Base-by-base conservation (phyloP, 2,888 invertebrate species). In the Monochamus alternatus region DNA sequence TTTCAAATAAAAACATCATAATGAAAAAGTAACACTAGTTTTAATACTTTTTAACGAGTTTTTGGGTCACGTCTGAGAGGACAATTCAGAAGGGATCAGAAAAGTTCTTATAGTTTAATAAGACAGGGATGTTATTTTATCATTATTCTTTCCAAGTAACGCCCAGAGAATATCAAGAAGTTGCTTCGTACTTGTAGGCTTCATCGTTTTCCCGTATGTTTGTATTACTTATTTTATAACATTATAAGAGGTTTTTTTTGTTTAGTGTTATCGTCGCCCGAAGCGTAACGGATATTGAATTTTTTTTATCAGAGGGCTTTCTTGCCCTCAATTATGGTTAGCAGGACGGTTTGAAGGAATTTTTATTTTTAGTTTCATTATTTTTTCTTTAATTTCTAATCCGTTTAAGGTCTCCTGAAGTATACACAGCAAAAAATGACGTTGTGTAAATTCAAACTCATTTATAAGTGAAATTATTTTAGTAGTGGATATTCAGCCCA, bases 61-160 rank as follows among this genome's bases (percentile, higher is more conserved):
- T 22, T 30, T 59, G 10, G 59, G 59, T 22, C 59, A 59, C 59
- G 59, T 59, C 10, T 12, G 9, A 47, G 47, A 59, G 22, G 31
- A 31, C 31, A 59, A 30, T 10, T 31, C 8, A 22, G 5, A 31
- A 10, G 59, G 59, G 59, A 59, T 59, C 22, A 30, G 22, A 22
- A 30, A 59, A 59, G 30, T 59, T 59, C 22, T 59, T 59, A 59
- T 47, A 47, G 47, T 31, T 59, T 59, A 5, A 59, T 22, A 59
- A 30, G 30, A 22, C 7, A 59, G 31, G 31, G 31, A 8, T 30
- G 59, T 59, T 12, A 47, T 47, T 59, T 22, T 31, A 8, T 30
- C 59, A 31, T 30, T 59, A 59, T 30, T 22, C 59, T 59, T 59
- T 59, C 59, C 59, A 30, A 9, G 12, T 47, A 12, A 47, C 47